Evolutionary conservation across 2,113 vertebrate species (phyloP).

Genomic region (Melozone crissalis): DNA sequence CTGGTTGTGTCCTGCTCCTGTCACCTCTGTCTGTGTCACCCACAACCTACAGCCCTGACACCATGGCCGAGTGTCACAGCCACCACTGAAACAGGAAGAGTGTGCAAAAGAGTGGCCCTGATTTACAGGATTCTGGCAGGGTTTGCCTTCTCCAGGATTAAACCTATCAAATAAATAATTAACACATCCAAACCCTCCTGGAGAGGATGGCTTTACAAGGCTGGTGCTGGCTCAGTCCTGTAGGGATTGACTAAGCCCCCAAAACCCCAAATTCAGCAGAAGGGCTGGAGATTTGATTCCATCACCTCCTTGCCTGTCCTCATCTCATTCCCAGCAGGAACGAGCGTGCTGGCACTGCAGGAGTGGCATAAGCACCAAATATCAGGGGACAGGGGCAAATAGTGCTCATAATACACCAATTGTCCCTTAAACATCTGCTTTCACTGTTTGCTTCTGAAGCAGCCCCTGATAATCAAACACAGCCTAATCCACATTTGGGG

Average conservation of each 20-base stretch:
- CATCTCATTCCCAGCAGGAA: not conserved
- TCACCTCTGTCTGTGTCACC: not conserved
- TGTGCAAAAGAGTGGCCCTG: not conserved
- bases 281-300: not conserved
- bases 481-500: slow-evolving; percentile 24
- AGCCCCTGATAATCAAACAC: not conserved
- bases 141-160: not conserved
- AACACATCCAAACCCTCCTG: not conserved
- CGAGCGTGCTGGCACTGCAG: fast-evolving
- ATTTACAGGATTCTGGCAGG: slow-evolving; percentile 2
- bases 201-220: not conserved
- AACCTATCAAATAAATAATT: slow-evolving; percentile 1
- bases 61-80: not conserved
- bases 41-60: not conserved
- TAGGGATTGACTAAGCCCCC: fast-evolving
- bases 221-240: not conserved
- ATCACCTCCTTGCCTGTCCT: not conserved
- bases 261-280: not conserved
- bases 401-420: not conserved
- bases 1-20: not conserved
- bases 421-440: slow-evolving; percentile 29
- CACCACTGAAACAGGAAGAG: not conserved
- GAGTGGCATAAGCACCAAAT: not conserved
- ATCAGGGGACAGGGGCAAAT: not conserved
- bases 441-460: not conserved